phyloP scores from a whole-genome alignment of 2,797 vertebrate species.

The Aeoliscus strigatus region DNA sequence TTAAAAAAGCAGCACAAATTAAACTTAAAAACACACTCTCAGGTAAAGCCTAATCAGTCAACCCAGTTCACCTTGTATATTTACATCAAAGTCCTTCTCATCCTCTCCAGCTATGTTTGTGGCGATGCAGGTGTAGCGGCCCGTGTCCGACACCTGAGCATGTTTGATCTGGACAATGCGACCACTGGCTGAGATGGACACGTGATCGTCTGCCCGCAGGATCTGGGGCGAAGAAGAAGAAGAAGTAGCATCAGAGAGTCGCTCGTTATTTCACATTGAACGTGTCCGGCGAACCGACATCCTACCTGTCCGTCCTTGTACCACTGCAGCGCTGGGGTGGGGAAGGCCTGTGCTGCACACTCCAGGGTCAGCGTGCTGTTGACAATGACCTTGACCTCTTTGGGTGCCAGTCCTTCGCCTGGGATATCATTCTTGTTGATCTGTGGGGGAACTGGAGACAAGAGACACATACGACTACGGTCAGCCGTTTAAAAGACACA shows the following conservation, averaged over 20 bases:
- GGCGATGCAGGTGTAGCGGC: constrained; percentile 92
- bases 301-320: constrained; percentile 94
- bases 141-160: constrained; percentile 89
- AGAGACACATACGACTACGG: constrained; percentile 1
- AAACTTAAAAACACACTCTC: constrained; percentile 12
- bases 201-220: constrained; percentile 73
- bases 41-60: constrained; percentile 48
- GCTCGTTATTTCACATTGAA: not conserved
- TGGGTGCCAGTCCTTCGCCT: constrained; percentile 80
- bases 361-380: constrained; percentile 88
- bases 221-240: constrained; percentile 63
- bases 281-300: too few species aligned
- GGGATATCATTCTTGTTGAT: constrained; percentile 85
- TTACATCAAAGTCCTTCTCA: constrained; percentile 98
- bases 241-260: not conserved
- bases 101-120: constrained; percentile 94
- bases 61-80: constrained; percentile 93
- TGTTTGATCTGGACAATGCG: constrained; percentile 83
- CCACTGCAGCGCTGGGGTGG: constrained; percentile 86
- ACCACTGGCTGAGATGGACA: constrained; percentile 79
- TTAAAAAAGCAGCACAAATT: not conserved
- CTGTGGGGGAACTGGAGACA: constrained; percentile 84
- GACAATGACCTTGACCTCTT: constrained; percentile 91
- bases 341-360: constrained; percentile 87
- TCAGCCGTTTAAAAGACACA: not conserved